Percentiles rank a stretch among this genome's conserved stretches.
Conservation (phyloP, 2,888 invertebrate genomes). For the Cephus sareptanus region DNA sequence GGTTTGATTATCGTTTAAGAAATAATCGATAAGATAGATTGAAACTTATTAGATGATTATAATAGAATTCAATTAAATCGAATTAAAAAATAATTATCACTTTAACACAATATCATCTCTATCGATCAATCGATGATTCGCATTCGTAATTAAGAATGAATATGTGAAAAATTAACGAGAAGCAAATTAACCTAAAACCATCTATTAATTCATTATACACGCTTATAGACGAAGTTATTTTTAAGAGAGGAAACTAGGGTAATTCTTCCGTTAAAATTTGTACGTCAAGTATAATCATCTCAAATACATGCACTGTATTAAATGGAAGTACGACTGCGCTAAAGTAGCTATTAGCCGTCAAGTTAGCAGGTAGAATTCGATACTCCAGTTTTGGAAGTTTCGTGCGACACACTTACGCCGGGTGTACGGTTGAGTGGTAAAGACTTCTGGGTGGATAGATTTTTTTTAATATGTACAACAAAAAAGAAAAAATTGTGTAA, state of each 20-base stretch:
- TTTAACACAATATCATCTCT: no score
- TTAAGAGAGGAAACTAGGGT: background rate
- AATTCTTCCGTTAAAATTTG: background rate
- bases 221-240: background rate
- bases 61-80: background rate
- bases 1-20: no score
- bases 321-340: background rate
- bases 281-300: background rate
- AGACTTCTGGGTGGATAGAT: background rate
- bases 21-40: no score
- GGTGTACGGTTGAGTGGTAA: background rate
- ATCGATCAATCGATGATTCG: background rate
- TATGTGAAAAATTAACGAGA: background rate
- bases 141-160: background rate
- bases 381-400: background rate
- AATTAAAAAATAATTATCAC: background rate
- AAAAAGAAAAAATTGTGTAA: background rate
- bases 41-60: no score
- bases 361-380: background rate
- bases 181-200: background rate
- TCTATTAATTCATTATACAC: background rate
- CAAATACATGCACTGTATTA: background rate
- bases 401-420: background rate
- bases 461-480: background rate
- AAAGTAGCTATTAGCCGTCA: background rate